Percentiles rank a stretch among this genome's conserved stretches.
Conservation (phyloP, 2,888 invertebrate species). For the Latrodectus elegans region DNA sequence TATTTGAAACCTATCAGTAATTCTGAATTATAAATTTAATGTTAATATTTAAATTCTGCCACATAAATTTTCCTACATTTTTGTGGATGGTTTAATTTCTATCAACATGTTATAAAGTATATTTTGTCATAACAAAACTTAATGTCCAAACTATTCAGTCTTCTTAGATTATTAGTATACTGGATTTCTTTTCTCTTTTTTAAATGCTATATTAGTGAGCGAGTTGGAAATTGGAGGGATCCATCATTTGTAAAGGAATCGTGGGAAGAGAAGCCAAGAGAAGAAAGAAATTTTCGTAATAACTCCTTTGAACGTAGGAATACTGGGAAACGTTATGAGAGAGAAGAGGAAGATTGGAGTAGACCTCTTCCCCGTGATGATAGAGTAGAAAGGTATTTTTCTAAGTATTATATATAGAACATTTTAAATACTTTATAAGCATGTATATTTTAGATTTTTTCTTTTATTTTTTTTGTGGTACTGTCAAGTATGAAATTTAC, state of each 20-base stretch:
- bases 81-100: not conserved
- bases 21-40: no score
- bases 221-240: constrained; percentile 67
- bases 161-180: not conserved
- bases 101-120: not conserved
- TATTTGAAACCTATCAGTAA: no score
- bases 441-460: not conserved
- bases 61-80: no score
- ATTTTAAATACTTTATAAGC: not conserved
- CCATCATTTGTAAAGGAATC: constrained; percentile 56
- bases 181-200: not conserved
- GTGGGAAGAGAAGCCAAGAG: constrained; percentile 52
- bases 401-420: not conserved
- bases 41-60: no score
- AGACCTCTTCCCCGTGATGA: constrained; percentile 89
- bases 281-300: constrained; percentile 43
- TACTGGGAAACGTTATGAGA: constrained; percentile 71
- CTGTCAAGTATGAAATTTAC: not conserved
- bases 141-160: not conserved
- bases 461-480: not conserved
- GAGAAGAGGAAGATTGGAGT: constrained; percentile 85
- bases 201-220: constrained; percentile 30
- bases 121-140: not conserved
- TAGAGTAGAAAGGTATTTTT: constrained; percentile 70
- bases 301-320: constrained; percentile 55